Evolutionary conservation across 2,888 invertebrate genomes (phyloP), one percentile per base, ranked within the genome.

Genomic region (Lysandra bellargus): DNA sequence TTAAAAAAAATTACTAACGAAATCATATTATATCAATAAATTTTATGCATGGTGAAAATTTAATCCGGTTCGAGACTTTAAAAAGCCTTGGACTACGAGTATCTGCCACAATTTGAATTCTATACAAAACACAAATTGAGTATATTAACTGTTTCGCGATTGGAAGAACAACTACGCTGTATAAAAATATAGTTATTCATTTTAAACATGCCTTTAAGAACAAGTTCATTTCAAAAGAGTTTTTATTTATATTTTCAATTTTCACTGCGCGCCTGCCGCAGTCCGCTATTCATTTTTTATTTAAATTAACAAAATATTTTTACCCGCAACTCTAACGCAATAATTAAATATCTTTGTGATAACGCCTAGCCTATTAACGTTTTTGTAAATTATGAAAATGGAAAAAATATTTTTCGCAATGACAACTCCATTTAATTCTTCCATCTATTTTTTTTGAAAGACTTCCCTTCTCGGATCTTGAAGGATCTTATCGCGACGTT

Each of bases 401-500:
- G 57, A 33, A 76, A 57, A 76, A 33, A n/a, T 6, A n/a, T 74
- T 44, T 74, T 74, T 74, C 78, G 78, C 78, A 72, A 78, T 53
- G 49, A 69, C 64, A 78, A 44, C 64, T 69, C 69, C 78, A 44
- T 57, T 76, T 76, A 57, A 76, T 76, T 76, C 76, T 53, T 57
- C 53, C 76, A 17, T 76, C 30, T 53, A 57, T 76, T 76, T 49
- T 37, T 57, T 76, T 57, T 76, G 33, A 76, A 75, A 60, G 40
- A 53, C 78, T 69, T 69, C 69, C 78, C 64, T 44, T 49, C 44
- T 64, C 78, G 78, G 44, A 78, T 76, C 76, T 76, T 30, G 81
- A 37, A 69, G 69, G 82, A 82, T 82, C 81, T 81, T 83, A 82
- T 83, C 81, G 79, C 74, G 75, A 78, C 79, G 80, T 82, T 81